Percentiles rank a stretch among this genome's conserved stretches.
phyloP scores from a whole-genome alignment of 2,888 invertebrate species.

The Diploptera punctata region DNA sequence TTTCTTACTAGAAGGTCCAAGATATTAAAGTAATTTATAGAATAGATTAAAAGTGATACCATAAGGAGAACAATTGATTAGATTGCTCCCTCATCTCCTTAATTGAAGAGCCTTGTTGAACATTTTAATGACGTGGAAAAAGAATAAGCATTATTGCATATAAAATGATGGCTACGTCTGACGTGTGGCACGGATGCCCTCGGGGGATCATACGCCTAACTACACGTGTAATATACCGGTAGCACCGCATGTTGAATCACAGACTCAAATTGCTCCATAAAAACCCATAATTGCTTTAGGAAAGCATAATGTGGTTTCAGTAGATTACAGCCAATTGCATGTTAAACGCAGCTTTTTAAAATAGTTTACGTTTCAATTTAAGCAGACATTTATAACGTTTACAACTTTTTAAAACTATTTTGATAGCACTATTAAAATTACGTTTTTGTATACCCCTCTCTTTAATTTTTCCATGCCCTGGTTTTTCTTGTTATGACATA shows the following conservation, averaged over 20 bases:
- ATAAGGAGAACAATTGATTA: no score
- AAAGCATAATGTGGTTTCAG: neutral
- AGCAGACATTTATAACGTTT: neutral
- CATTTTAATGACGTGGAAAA: conserved; percentile 7
- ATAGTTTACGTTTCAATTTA: conserved; percentile 3
- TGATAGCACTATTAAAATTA: neutral
- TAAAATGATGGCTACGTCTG: neutral
- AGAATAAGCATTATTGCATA: neutral
- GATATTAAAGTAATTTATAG: no score
- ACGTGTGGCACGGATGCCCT: conserved; percentile 3
- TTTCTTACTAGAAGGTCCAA: no score
- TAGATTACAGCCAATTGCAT: conserved; percentile 2
- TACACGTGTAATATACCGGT: conserved; percentile 4
- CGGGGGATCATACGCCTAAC: neutral
- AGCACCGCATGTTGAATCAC: neutral
- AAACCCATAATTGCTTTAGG: conserved; percentile 11
- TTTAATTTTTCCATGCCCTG: neutral
- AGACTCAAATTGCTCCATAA: neutral
- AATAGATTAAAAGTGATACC: no score
- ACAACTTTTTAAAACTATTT: neutral
- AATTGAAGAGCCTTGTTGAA: neutral
- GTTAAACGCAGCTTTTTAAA: neutral
- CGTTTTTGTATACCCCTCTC: no score
- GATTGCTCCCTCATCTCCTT: no score
- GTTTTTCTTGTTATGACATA: neutral